Evolutionary conservation across 1,140 invertebrate genomes (phyloP).

Genomic region (Hesperophylax magnus): DNA sequence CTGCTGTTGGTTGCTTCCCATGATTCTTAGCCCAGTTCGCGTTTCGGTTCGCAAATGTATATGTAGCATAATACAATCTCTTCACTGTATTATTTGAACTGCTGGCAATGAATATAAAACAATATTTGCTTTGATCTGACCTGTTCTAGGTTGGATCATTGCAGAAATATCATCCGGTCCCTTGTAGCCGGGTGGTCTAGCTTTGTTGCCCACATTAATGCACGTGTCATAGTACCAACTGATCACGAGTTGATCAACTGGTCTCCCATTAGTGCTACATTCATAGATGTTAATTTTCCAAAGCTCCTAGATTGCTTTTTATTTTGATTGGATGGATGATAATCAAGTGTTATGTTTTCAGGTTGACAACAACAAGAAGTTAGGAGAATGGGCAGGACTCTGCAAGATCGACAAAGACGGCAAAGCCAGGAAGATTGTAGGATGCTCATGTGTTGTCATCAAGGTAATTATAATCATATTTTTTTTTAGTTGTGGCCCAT

Average conservation of each 20-base stretch:
- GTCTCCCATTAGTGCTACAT: constrained; percentile 57
- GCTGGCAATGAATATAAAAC: constrained; percentile 45
- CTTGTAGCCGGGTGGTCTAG: constrained; percentile 25
- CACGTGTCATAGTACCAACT: constrained; percentile 58
- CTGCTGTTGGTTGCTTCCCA: too few relatives aligned
- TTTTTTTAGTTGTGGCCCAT: too few relatives aligned
- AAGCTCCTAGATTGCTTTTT: not conserved
- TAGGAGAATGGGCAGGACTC: constrained; percentile 98
- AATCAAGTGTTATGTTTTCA: constrained; percentile 54
- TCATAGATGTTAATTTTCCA: too few relatives aligned
- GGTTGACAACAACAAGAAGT: constrained; percentile 98
- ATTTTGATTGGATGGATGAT: not conserved
- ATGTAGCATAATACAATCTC: too few relatives aligned
- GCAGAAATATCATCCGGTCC: constrained; percentile 51
- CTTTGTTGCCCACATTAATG: constrained; percentile 49
- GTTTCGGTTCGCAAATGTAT: too few relatives aligned
- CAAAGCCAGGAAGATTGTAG: constrained; percentile 98
- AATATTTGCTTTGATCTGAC: constrained; percentile 44
- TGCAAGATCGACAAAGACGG: constrained; percentile 99
- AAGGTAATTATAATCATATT: too few relatives aligned
- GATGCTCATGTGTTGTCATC: constrained; percentile 98
- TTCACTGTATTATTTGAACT: too few relatives aligned
- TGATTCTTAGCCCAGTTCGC: too few relatives aligned
- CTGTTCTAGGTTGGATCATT: constrained; percentile 52
- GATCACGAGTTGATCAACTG: constrained; percentile 46